Evolutionary conservation across 2,797 vertebrate species (phyloP).

Genomic region (Odontamblyopus lacepedii): DNA sequence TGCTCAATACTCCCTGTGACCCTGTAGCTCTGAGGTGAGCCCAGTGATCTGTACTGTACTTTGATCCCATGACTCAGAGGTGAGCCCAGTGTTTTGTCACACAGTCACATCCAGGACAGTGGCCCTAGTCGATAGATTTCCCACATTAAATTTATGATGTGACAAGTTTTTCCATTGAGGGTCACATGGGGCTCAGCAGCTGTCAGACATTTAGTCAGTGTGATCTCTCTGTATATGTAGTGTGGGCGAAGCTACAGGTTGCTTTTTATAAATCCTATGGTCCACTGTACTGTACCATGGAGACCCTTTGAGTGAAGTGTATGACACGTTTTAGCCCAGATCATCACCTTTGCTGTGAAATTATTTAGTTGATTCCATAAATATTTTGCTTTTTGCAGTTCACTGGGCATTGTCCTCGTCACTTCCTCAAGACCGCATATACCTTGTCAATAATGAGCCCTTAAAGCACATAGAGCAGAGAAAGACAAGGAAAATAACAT

Average conservation of each 20-base stretch:
- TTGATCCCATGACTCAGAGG: slow-evolving; percentile 16
- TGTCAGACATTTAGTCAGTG: slow-evolving; percentile 11
- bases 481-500: no score
- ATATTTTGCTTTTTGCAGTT: no score
- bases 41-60: slow-evolving; percentile 23
- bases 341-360: not conserved
- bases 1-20: slow-evolving; percentile 22
- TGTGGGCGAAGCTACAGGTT: slow-evolving; percentile 3
- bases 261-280: no score
- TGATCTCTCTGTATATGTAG: slow-evolving; percentile 14
- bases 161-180: slow-evolving; percentile 39
- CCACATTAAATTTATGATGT: slow-evolving; percentile 31
- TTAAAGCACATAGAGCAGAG: no score
- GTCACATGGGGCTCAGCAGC: slow-evolving; percentile 14
- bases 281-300: not conserved
- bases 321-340: not conserved
- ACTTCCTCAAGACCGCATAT: no score
- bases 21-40: slow-evolving; percentile 11
- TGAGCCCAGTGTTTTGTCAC: not conserved
- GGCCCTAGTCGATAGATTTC: slow-evolving; percentile 43
- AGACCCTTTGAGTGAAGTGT: not conserved
- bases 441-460: no score
- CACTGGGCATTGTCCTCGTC: no score
- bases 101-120: slow-evolving; percentile 15
- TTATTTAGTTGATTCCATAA: not conserved